Evolutionary conservation across 2,888 invertebrate species (phyloP), one percentile per base, ranked within the genome.

Genomic region (Tribolium freemani): DNA sequence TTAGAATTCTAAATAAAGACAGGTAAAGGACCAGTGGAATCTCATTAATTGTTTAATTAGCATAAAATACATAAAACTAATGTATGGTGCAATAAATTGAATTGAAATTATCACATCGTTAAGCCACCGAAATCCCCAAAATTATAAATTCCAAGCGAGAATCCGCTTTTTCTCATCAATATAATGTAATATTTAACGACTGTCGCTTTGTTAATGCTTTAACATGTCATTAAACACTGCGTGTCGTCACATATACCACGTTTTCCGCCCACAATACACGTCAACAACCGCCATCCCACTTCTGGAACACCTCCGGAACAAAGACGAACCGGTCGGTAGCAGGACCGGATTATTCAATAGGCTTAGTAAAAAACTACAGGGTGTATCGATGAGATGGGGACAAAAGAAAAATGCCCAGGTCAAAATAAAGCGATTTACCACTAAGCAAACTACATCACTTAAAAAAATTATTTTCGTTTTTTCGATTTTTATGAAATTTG

Each of bases 61-160:
- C 82, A 81, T 82, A 81, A 83, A 81, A 79, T 78, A 79, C 81
- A 82, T 82, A 82, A 81, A 82, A 77, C 77, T 75, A 77, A 78
- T 73, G 79, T 75, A 79, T 76, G 75, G 72, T 78, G 79, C 78
- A 80, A 83, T 83, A 82, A 83, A 83, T 83, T 81, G 80, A 78
- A 81, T 79, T 76, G 77, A 82, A 82, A 80, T 82, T 82, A 81
- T 82, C 80, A 78, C 81, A 77, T 82, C 82, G 79, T 83, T 82
- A 81, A 78, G 63, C 69, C 69, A 70, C 69, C 56, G 69, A 70
- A 70, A 61, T 63, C 46, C 69, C 54, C 16, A 58, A 69, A 77
- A 76, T 75, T 71, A 75, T 74, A 77, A 73, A 75, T 75, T 76
- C 75, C 73, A 73, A 72, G 72, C 75, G 69, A 68, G 63, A 77